phyloP scores from a whole-genome alignment of 92 coral and sea anemone genomes.

The Paragorgia papillata region DNA sequence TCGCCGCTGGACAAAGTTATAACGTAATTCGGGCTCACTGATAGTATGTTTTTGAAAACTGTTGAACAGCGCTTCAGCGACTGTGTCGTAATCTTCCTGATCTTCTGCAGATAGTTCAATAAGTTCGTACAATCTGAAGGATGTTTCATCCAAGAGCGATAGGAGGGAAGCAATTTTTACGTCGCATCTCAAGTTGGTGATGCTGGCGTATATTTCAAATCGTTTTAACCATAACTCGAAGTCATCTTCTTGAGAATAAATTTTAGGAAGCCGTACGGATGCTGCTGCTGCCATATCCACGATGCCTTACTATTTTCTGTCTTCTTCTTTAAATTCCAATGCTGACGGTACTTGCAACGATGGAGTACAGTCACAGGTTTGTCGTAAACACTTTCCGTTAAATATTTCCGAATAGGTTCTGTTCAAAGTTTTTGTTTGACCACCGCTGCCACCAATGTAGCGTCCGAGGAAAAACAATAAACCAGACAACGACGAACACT shows the following conservation, averaged over 20 bases:
- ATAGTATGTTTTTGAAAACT: too few relatives aligned
- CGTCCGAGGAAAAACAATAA: too few relatives aligned
- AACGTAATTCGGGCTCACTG: constrained; percentile 7
- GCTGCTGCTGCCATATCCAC: too few relatives aligned
- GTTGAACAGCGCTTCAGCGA: background rate
- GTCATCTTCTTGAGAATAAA: background rate
- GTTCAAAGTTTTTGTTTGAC: background rate
- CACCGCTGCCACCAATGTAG: constrained; percentile 23
- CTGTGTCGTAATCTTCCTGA: background rate
- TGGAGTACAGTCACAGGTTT: too few relatives aligned
- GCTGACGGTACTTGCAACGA: too few relatives aligned
- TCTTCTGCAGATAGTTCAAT: background rate
- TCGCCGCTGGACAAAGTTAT: background rate
- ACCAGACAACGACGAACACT: too few relatives aligned
- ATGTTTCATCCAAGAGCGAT: constrained; percentile 6
- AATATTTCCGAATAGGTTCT: too few relatives aligned
- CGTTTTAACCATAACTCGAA: constrained; percentile 2
- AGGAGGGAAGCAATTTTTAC: background rate
- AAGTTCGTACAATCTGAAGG: background rate
- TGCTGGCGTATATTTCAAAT: too few relatives aligned
- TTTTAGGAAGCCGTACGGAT: background rate
- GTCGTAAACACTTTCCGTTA: too few relatives aligned
- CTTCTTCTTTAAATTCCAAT: background rate
- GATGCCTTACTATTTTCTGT: too few relatives aligned
- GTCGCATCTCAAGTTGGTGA: background rate